These are phyloP conservation scores for Aspidapion aeneum DNA, from an alignment of 2,888 invertebrate species.

Conservation along the genomic window DNA sequence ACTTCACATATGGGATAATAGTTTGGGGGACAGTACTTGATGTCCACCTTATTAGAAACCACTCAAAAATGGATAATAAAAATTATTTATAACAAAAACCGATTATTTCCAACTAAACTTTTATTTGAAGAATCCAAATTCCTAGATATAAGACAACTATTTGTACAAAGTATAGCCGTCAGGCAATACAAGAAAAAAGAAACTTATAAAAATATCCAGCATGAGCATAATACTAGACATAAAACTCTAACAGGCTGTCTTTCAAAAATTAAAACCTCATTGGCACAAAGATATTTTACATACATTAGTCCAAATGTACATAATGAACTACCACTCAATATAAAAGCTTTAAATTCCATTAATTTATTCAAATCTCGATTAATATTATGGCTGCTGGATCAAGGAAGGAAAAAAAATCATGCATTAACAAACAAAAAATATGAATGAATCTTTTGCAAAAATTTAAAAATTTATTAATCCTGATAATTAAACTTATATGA, in stretches of 20 bases:
- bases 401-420: neutral
- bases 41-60: neutral
- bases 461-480: no score
- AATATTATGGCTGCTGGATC: neutral
- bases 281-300: no score
- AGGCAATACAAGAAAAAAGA: conserved; percentile 1
- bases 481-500: no score
- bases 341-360: no score
- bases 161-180: no score
- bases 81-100: neutral
- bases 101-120: neutral
- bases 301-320: neutral
- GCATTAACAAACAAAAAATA: neutral
- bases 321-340: neutral
- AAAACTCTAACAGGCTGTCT: no score
- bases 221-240: neutral
- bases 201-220: neutral
- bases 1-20: conserved; percentile 1
- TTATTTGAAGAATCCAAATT: neutral
- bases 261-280: no score
- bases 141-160: no score
- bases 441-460: no score
- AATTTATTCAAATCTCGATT: neutral
- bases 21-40: neutral
- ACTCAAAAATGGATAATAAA: no score